Conservation (phyloP, 1,140 invertebrate genomes). For the Oppia nitens region DNA sequence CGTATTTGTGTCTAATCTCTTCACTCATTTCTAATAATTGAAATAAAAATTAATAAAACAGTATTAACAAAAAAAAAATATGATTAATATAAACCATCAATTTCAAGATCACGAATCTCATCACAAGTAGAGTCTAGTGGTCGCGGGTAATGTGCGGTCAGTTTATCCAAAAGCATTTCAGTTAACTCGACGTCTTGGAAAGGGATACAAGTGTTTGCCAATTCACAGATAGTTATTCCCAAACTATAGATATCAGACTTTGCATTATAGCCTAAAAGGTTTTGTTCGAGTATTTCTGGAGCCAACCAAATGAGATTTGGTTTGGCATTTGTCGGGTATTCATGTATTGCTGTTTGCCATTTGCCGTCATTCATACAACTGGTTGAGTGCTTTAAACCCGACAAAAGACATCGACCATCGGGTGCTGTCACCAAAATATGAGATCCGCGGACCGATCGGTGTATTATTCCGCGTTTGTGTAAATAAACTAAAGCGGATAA, state of each 20-base stretch:
- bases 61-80: background rate
- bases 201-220: constrained; percentile 72
- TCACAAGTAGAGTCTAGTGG: constrained; percentile 47
- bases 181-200: constrained; percentile 63
- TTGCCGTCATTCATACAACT: constrained; percentile 49
- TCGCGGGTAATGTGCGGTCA: constrained; percentile 54
- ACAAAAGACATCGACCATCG: constrained; percentile 48
- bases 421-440: constrained; percentile 53
- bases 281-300: constrained; percentile 78
- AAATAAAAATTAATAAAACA: background rate
- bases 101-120: constrained; percentile 41
- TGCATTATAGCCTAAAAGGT: constrained; percentile 67
- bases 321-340: constrained; percentile 47
- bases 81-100: constrained; percentile 31
- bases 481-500: constrained; percentile 62
- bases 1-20: constrained; percentile 20
- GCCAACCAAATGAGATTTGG: constrained; percentile 67
- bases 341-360: constrained; percentile 47
- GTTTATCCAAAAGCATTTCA: constrained; percentile 74
- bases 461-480: constrained; percentile 64
- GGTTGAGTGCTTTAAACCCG: constrained; percentile 57
- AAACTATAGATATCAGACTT: constrained; percentile 79
- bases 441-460: constrained; percentile 37
- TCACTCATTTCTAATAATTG: constrained; percentile 10
- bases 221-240: constrained; percentile 68